These are phyloP conservation scores for Orientallactaga sibirica DNA, from an alignment of 2,797 vertebrate species.

Conservation along the genomic window DNA sequence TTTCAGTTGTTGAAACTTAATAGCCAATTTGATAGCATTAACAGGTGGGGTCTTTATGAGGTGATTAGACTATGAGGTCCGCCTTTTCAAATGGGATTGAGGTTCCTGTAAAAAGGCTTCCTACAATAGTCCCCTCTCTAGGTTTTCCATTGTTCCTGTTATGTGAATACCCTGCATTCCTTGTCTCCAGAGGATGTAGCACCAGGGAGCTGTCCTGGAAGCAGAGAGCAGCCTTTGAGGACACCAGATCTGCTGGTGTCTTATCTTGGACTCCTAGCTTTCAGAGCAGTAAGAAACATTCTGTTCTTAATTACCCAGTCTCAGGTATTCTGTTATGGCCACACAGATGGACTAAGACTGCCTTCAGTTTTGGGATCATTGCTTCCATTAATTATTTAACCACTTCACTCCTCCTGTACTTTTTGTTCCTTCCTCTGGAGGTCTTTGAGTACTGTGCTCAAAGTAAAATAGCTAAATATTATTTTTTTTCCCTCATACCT, in stretches of 20 bases:
- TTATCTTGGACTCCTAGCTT: not conserved
- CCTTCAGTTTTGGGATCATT: not conserved
- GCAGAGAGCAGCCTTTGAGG: too few relatives aligned
- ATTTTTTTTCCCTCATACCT: not conserved
- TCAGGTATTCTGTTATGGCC: not conserved
- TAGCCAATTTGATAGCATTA: not conserved
- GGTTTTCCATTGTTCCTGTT: not conserved
- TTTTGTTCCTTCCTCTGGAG: not conserved
- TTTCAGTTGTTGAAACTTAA: constrained; percentile 21
- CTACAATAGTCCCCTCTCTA: fast-evolving
- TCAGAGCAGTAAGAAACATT: not conserved
- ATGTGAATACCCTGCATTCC: too few relatives aligned
- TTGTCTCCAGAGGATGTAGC: too few relatives aligned
- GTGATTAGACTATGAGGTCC: not conserved
- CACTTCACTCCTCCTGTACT: not conserved
- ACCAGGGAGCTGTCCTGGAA: not conserved
- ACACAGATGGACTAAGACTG: not conserved
- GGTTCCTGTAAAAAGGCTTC: not conserved
- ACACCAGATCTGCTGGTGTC: too few relatives aligned
- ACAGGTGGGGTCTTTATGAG: not conserved
- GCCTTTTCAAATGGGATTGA: not conserved
- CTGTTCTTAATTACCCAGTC: not conserved
- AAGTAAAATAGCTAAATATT: too few relatives aligned
- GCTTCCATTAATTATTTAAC: not conserved
- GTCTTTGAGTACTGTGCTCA: not conserved